A percentile compares a stretch with the other conserved stretches of the same genome.
Evolutionary conservation across 2,113 vertebrate genomes (phyloP).

Genomic region (Motacilla alba): DNA sequence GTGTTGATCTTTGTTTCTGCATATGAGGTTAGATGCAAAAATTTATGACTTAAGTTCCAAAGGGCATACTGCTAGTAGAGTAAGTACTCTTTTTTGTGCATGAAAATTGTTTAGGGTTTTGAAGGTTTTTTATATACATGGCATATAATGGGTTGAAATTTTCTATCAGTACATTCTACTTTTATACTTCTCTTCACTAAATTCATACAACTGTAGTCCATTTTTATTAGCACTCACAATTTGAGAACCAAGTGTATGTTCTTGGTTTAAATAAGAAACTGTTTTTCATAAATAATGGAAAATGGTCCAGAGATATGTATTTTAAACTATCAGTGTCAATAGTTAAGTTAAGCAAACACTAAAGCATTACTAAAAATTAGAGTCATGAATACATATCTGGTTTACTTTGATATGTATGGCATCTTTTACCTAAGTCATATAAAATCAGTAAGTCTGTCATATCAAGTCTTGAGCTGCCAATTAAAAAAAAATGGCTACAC

Average conservation of each 20-base stretch:
- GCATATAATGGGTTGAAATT: background rate
- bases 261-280: background rate
- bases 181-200: background rate
- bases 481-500: background rate
- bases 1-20: background rate
- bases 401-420: background rate
- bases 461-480: background rate
- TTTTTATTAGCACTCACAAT: background rate
- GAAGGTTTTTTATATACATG: background rate
- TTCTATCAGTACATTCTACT: background rate
- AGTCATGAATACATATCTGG: background rate
- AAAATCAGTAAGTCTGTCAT: background rate
- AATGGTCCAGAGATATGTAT: background rate
- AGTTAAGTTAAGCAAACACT: background rate
- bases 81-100: background rate
- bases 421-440: background rate
- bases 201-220: background rate
- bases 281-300: background rate
- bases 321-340: background rate
- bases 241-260: background rate
- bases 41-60: background rate
- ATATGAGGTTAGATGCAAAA: background rate
- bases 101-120: background rate
- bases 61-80: background rate
- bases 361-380: background rate